These are phyloP conservation scores for Vicugna pacos DNA, from an alignment of 2,113 vertebrate species.

Conservation along the genomic window DNA sequence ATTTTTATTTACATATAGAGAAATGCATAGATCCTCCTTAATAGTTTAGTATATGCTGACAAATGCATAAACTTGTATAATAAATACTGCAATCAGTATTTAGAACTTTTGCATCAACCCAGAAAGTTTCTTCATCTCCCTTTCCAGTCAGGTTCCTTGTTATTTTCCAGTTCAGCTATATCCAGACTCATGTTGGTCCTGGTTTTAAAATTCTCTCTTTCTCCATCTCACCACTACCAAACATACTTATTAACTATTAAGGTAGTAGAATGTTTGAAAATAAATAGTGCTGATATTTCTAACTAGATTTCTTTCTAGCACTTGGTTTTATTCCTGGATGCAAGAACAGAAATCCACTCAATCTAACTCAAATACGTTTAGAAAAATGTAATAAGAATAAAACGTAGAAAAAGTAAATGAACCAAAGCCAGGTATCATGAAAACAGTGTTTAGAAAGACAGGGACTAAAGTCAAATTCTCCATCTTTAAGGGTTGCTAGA, in stretches of 20 bases:
- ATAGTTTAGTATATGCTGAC: background rate
- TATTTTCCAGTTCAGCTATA: background rate
- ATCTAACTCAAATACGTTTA: background rate
- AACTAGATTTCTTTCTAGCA: background rate
- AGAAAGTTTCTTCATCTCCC: background rate
- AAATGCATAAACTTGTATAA: background rate
- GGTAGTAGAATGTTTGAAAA: background rate
- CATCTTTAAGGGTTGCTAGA: background rate
- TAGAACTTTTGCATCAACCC: background rate
- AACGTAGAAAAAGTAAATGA: background rate
- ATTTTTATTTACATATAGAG: background rate
- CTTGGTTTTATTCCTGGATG: background rate
- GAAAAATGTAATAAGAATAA: background rate
- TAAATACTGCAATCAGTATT: background rate
- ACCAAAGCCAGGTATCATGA: background rate
- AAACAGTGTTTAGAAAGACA: background rate
- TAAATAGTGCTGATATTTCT: background rate
- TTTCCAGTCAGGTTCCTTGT: background rate
- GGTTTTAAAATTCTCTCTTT: background rate
- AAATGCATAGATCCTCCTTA: background rate
- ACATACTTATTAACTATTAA: background rate
- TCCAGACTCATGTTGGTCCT: background rate
- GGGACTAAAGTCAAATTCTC: background rate
- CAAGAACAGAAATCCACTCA: background rate
- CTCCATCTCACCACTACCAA: background rate